phyloP scores from a whole-genome alignment of 2,113 vertebrate genomes.

The Seriola aureovittata region DNA sequence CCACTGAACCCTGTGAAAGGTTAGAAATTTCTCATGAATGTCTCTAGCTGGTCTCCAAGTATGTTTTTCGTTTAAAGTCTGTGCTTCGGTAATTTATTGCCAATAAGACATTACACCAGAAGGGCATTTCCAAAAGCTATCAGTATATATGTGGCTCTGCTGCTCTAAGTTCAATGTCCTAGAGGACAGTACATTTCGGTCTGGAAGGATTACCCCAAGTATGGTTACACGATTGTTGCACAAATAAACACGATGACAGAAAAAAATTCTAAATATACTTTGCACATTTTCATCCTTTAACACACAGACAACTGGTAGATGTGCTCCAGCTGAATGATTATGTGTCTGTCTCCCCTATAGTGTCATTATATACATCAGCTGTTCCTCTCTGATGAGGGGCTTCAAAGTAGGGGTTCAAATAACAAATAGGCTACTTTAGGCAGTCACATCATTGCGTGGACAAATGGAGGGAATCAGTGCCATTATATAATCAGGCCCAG shows the following conservation, averaged over 20 bases:
- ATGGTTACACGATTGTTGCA: neutral
- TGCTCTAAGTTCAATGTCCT: neutral
- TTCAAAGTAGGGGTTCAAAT: constrained; percentile 36
- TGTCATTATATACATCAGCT: constrained; percentile 60
- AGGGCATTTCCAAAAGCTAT: constrained; percentile 32
- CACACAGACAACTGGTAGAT: constrained; percentile 37
- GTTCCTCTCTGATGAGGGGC: constrained; percentile 31
- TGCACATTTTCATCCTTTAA: constrained; percentile 38
- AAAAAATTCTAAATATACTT: constrained; percentile 49
- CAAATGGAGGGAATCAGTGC: constrained; percentile 20
- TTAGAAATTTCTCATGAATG: constrained; percentile 81
- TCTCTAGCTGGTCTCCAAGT: constrained; percentile 43
- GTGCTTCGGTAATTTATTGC: constrained; percentile 17
- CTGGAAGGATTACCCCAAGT: constrained; percentile 12
- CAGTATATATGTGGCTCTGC: neutral
- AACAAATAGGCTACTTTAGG: constrained; percentile 9
- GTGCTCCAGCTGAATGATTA: neutral
- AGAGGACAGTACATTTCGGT: neutral
- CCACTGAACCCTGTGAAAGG: constrained; percentile 73
- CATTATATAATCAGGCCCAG: constrained; percentile 2
- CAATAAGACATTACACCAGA: constrained; percentile 8
- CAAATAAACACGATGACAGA: constrained; percentile 19
- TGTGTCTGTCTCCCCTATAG: constrained; percentile 2
- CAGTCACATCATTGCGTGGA: constrained; percentile 1
- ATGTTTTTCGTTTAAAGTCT: constrained; percentile 39